Evolutionary conservation across 2,113 vertebrate species (phyloP), one percentile per base, ranked within the genome.

Genomic region (mouse (Mus musculus)): DNA sequence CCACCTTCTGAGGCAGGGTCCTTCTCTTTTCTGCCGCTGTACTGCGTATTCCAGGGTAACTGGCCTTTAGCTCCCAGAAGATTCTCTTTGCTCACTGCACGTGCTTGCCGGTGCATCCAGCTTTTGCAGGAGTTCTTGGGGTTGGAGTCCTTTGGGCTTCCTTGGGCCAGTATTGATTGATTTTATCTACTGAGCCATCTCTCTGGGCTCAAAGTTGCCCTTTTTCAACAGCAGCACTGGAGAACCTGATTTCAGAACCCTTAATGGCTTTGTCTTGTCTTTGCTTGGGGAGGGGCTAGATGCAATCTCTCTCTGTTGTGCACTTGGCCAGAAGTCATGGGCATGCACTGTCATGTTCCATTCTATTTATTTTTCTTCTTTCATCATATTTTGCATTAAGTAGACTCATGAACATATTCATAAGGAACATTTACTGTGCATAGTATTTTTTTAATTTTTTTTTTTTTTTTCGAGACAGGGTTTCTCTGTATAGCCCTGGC

Each of bases 331-430:
- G 69, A 81, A 89, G 52, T 96, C 91, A 46, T 6, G 52, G 42
- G n/a, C 81, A 0, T 73, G 52, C 75, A 52, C 39, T 26, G 86
- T 94, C 7, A 0, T 42, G 16, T 75, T 87, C 56, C 33, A 10
- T 49, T 88, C 22, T 81, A n/a, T 76, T 87, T 30, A 52, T 86
- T 92, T 94, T 78, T 93, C 86, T 94, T 88, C 54, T n/a, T 86
- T 65, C 7, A 36, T 59, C 78, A 12, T 28, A 73, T 54, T 91
- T 94, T 81, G 72, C 72, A 17, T 90, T 75, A 93, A 92, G 42
- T 95, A 90, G 92, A 80, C 80, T 95, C 65, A 76, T 77, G 78
- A 95, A 93, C 81, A 54, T 90, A 82, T 89, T 95, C 80, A 73
- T 90, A 67, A 93, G 59, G 65, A 96, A 81, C 63, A 67, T 94